These are phyloP conservation scores for Trematomus loennbergii DNA, from an alignment of 2,113 vertebrate species.

Conservation along the genomic window DNA sequence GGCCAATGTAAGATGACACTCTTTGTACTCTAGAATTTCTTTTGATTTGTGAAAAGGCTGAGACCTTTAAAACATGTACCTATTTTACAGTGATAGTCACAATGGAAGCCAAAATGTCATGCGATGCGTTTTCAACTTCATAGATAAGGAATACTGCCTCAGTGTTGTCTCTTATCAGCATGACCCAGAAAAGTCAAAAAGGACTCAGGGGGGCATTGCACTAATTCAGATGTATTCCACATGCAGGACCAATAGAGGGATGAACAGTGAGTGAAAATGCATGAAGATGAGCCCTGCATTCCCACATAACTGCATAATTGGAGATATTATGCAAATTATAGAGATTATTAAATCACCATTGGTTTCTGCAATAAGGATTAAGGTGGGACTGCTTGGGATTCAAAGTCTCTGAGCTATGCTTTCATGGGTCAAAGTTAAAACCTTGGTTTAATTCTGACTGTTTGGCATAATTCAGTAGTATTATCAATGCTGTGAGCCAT, in stretches of 20 bases:
- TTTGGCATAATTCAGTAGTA: conserved; percentile 12
- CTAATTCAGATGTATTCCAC: conserved; percentile 43
- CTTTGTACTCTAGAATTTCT: conserved; percentile 12
- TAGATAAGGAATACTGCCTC: conserved; percentile 58
- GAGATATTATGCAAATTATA: conserved; percentile 57
- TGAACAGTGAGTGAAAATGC: conserved; percentile 17
- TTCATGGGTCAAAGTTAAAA: conserved; percentile 15
- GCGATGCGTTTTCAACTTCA: conserved; percentile 29
- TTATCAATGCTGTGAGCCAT: conserved; percentile 1
- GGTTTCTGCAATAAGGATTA: conserved; percentile 39
- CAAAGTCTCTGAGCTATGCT: conserved; percentile 21
- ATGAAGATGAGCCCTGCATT: conserved; percentile 44
- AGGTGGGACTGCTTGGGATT: conserved; percentile 19
- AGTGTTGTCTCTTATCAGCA: conserved; percentile 54
- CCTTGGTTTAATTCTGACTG: conserved; percentile 1
- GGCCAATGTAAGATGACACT: neutral
- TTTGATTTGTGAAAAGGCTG: neutral
- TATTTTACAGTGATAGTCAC: conserved; percentile 29
- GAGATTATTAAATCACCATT: conserved; percentile 41
- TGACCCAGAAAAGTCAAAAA: conserved; percentile 72
- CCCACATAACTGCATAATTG: conserved; percentile 14
- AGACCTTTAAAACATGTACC: conserved; percentile 26
- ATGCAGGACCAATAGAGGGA: conserved; percentile 28
- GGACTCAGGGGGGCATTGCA: conserved; percentile 52
- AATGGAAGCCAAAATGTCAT: conserved; percentile 58